Evolutionary conservation across 2,797 vertebrate species (phyloP).

Genomic region (Heteromormyrus szaboi): DNA sequence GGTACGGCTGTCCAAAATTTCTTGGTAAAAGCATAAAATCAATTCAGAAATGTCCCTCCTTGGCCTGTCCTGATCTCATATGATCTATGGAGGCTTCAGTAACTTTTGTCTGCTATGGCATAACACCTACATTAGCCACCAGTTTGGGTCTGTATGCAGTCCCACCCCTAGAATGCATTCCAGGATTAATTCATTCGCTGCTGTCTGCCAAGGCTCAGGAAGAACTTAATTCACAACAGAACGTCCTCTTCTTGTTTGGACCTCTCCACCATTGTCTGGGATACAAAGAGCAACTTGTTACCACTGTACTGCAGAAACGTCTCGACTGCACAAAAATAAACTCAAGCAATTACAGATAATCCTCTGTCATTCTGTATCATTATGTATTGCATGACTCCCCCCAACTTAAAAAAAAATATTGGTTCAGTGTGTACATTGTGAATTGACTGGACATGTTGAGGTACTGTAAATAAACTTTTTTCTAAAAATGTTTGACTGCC

Average conservation of each 20-base stretch:
- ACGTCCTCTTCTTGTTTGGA: slow-evolving; percentile 33
- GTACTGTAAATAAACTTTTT: slow-evolving; percentile 69
- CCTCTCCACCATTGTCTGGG: slow-evolving; percentile 40
- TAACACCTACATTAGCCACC: background rate
- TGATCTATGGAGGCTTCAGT: slow-evolving; percentile 48
- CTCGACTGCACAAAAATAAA: slow-evolving; percentile 27
- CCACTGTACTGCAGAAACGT: slow-evolving; percentile 35
- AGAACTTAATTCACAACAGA: slow-evolving; percentile 51
- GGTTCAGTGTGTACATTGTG: slow-evolving; percentile 58
- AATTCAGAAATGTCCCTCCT: background rate
- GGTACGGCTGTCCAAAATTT: background rate
- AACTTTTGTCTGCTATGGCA: slow-evolving; percentile 21
- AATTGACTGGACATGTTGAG: slow-evolving; percentile 52
- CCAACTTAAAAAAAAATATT: slow-evolving; percentile 27
- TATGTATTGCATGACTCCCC: slow-evolving; percentile 54
- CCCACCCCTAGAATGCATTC: slow-evolving; percentile 16
- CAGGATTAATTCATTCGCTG: slow-evolving; percentile 37
- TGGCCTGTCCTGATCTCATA: slow-evolving; percentile 25
- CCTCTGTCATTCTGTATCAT: slow-evolving; percentile 35
- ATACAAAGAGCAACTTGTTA: slow-evolving; percentile 36
- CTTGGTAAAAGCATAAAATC: slow-evolving; percentile 45
- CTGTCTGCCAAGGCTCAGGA: slow-evolving; percentile 44
- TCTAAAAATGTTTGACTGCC: slow-evolving; percentile 33
- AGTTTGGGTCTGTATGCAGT: slow-evolving; percentile 22
- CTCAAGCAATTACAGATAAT: slow-evolving; percentile 36